These are phyloP conservation scores for Cataglyphis albicans DNA, from an alignment of 2,888 invertebrate species.

Conservation along the genomic window DNA sequence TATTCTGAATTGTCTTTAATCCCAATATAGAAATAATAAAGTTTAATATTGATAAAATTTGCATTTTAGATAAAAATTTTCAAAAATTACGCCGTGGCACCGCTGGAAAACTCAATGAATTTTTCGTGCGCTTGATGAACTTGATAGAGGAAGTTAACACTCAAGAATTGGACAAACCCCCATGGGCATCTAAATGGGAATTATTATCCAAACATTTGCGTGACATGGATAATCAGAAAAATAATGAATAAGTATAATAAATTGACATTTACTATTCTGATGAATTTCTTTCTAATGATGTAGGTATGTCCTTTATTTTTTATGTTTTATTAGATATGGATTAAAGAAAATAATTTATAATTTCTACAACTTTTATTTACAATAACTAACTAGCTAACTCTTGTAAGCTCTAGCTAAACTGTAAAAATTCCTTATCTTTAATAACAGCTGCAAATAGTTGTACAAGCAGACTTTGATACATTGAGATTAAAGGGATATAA, in stretches of 20 bases:
- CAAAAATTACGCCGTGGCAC: slow-evolving; percentile 82
- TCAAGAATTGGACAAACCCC: slow-evolving; percentile 77
- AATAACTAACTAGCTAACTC: not conserved
- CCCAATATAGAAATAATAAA: not conserved
- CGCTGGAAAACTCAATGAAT: slow-evolving; percentile 81
- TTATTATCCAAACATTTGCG: slow-evolving; percentile 72
- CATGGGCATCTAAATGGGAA: slow-evolving; percentile 79
- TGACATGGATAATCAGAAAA: slow-evolving; percentile 51
- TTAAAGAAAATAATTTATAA: not conserved
- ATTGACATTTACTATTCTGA: slow-evolving; percentile 31
- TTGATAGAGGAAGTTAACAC: slow-evolving; percentile 83
- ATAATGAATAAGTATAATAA: slow-evolving; percentile 29
- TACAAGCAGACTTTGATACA: not conserved
- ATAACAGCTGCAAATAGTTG: slow-evolving; percentile 13
- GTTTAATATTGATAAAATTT: slow-evolving; percentile 1
- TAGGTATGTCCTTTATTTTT: not conserved
- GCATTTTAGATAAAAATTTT: slow-evolving; percentile 77
- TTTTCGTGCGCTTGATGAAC: slow-evolving; percentile 79
- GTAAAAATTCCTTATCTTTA: slow-evolving; percentile 3
- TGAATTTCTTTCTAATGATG: slow-evolving; percentile 23
- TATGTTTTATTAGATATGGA: not conserved
- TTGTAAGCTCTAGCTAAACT: not conserved
- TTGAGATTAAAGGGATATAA: not conserved
- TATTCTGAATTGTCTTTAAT: slow-evolving; percentile 1
- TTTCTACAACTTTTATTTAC: not conserved